Base-by-base conservation (phyloP, 2,888 invertebrate species). In the Axea sp. region DNA sequence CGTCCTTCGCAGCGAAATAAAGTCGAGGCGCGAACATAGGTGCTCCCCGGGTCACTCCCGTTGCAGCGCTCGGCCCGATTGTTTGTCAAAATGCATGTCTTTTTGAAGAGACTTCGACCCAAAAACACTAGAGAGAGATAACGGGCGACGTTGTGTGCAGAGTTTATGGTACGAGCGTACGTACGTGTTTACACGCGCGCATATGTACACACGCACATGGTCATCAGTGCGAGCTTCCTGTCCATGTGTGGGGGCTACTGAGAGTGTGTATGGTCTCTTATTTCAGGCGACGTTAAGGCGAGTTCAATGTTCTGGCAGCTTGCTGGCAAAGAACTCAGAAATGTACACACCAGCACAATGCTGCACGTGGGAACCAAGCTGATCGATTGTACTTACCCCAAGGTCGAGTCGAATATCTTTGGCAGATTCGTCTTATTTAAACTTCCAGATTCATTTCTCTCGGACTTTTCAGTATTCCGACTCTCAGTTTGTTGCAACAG, bases 1-100 rank as follows among this genome's bases (percentile, higher is more conserved):
- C 88, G 64, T 57, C 47, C 57, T 64, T 62, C 64, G 64, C 64
- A 28, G 19, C 55, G 49, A 30, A 49, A 30, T 37, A 11, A 41
- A 47, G 33, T 64, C 19, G 71, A 62, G 62, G 71, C 71, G 71
- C 71, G 57, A 47, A 19, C 71, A 62, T 62, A 43, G 62, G 57
- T 55, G 71, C 62, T 37, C 60, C 43, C 57, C 55, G 53, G 62
- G 55, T 72, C 71, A 64, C 71, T 72, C n/a, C 64, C 57, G 57
- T 49, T 49, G 31, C 60, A 3, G 3, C 43, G 37, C 33, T 30
- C 53, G 47, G 33, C 12, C 35, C 60, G 64, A 14, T 41, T 57
- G 71, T 64, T 72, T 64, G 64, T 72, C 64, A 43, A 72, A 57
- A 57, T 64, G 41, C 71, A 72, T 72, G 60, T 45, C 69, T 41